Percentiles rank a stretch among this genome's conserved stretches.
These are phyloP conservation scores for Sympetrum striolatum DNA, from an alignment of 2,888 invertebrate species.

Conservation along the genomic window DNA sequence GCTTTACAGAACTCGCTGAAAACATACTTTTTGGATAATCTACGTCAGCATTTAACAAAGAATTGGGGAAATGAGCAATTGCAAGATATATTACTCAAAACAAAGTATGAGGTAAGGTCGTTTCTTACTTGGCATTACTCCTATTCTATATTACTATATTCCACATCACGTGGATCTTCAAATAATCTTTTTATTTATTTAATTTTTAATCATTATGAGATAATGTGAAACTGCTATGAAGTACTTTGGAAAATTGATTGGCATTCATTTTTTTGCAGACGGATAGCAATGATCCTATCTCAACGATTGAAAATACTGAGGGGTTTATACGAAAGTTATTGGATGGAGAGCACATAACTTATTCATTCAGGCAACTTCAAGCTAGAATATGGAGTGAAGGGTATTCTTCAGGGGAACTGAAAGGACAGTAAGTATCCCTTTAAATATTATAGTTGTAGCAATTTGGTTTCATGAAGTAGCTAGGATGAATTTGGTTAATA, in stretches of 20 bases:
- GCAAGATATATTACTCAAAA: constrained; percentile 69
- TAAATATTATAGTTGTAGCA: no score
- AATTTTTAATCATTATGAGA: neutral
- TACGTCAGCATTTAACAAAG: constrained; percentile 72
- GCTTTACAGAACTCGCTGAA: constrained; percentile 73
- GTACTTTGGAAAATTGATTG: no score
- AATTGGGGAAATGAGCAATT: constrained; percentile 76
- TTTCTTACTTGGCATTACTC: constrained; percentile 46
- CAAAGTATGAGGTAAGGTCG: constrained; percentile 68
- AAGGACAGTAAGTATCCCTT: constrained; percentile 82
- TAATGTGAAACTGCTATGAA: no score
- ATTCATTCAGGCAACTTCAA: constrained; percentile 85
- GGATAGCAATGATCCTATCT: constrained; percentile 60
- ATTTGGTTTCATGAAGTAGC: no score
- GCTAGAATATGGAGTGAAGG: constrained; percentile 89
- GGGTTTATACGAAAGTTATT: constrained; percentile 82
- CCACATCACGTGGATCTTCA: neutral
- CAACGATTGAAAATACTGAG: constrained; percentile 68
- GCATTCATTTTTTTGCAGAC: neutral
- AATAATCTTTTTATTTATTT: no score
- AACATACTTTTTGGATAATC: constrained; percentile 77
- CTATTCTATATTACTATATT: no score
- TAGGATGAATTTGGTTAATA: no score
- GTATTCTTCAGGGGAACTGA: constrained; percentile 77
- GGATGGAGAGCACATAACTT: constrained; percentile 78